Percentiles rank a stretch among this genome's conserved stretches.
Conservation (phyloP, 2,113 vertebrate species). For the Corythornis madagascariensis region DNA sequence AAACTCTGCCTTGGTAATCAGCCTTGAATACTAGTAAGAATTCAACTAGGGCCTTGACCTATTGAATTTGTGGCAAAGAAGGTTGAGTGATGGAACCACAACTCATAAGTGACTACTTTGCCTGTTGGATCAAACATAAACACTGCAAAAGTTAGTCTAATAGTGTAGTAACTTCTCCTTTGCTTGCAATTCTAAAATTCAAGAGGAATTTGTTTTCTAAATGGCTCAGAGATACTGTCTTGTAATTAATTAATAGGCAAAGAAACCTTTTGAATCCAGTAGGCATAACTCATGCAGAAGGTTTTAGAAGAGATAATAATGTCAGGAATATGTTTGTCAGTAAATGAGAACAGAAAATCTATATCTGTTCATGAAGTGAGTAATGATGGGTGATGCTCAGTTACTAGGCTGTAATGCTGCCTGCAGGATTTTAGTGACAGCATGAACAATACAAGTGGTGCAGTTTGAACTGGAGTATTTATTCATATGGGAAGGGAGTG, state of each 20-base stretch:
- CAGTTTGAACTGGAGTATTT: not conserved
- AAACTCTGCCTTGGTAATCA: not conserved
- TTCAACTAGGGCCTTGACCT: not conserved
- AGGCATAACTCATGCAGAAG: not conserved
- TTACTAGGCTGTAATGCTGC: not conserved
- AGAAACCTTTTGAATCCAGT: not conserved
- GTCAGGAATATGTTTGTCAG: not conserved
- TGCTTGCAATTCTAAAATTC: not conserved
- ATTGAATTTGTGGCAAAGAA: not conserved
- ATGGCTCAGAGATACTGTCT: not conserved
- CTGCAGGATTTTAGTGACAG: constrained; percentile 52
- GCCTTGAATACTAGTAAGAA: not conserved
- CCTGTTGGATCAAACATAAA: not conserved
- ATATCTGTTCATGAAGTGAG: not conserved
- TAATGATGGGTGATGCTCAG: constrained; percentile 8
- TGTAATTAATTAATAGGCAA: not conserved
- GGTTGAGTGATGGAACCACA: not conserved
- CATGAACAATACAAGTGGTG: not conserved
- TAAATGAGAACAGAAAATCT: constrained; percentile 24
- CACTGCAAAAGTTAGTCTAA: not conserved
- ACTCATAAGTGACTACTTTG: not conserved
- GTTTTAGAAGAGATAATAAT: constrained; percentile 15
- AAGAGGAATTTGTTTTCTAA: not conserved
- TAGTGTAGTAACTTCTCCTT: not conserved
- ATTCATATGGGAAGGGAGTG: not conserved